Percentiles rank a stretch among this genome's conserved stretches.
Conservation (phyloP, 2,113 vertebrate genomes). For the Pseudorasbora parva region DNA sequence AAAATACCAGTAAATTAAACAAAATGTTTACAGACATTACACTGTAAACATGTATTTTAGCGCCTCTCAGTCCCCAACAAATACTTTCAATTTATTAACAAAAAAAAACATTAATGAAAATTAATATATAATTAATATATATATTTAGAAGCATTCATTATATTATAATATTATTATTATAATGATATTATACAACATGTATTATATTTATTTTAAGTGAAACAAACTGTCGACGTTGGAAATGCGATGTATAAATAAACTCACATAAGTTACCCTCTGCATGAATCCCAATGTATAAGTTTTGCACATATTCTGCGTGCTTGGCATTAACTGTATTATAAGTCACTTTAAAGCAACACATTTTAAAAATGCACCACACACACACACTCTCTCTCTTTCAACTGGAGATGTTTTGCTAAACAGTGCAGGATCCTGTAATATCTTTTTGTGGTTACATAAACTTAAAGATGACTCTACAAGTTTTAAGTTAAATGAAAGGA, state of each 20-base stretch:
- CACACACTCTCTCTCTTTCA: not conserved
- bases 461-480: not conserved
- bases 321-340: not conserved
- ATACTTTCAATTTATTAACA: no score
- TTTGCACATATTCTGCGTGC: no score
- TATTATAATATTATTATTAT: no score
- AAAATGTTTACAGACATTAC: not conserved
- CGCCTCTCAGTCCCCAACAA: not conserved
- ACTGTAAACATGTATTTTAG: not conserved
- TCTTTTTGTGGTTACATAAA: not conserved
- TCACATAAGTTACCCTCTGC: not conserved
- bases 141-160: not conserved
- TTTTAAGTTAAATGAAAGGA: conserved; percentile 20
- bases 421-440: not conserved
- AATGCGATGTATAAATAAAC: not conserved
- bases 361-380: no score
- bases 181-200: no score
- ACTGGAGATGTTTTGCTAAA: not conserved
- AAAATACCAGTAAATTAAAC: not conserved
- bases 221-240: not conserved
- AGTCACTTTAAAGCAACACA: not conserved
- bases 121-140: not conserved
- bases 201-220: not conserved
- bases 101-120: not conserved
- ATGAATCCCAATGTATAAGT: not conserved